Evolutionary conservation across 2,797 vertebrate genomes (phyloP), one percentile per base, ranked within the genome.

Genomic region (Erpetoichthys calabaricus): DNA sequence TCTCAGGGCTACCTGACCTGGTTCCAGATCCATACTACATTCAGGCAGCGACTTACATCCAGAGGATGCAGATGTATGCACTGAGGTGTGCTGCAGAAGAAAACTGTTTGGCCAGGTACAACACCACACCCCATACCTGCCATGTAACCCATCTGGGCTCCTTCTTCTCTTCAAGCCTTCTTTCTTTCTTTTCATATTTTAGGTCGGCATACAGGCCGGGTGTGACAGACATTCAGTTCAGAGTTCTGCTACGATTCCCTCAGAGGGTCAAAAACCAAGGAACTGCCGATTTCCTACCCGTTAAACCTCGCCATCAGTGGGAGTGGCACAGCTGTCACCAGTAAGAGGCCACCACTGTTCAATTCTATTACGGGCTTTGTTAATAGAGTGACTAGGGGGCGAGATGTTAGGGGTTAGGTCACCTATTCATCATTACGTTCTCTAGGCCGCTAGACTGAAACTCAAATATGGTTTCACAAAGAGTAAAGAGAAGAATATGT

Each of bases 291-390:
- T 89, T 90, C 66, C 85, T 89, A 44, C 88, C 88, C 0, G 60
- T 79, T 64, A 89, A 80, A 65, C 86, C 86, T 43, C 75, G 75
- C 45, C 83, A 86, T n/a, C 73, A 84, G 55, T 90, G 88, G 88
- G 87, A 90, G 65, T 90, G 88, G 88, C 88, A 90, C 72, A 87
- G 82, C 72, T 90, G 88, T 60, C 88, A 90, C 61, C 86, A 86
- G 88, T 90, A 58, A 80, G 83, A 77, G 63, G 46, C 25, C 2
- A 47, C 25, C 43, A 10, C 3, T 4, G 6, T 8, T 5, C 8
- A 42, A 8, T 7, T 44, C 8, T 42, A 10, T 6, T 42, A 7
- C 9, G 7, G 6, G 9, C 4, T 2, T 4, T 8, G 25, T 25
- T 25, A 25, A 25, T 25, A 25, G 25, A 25, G 25, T 25, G 25